phyloP scores from a whole-genome alignment of 2,888 invertebrate genomes.

The Aphidius colemani region DNA sequence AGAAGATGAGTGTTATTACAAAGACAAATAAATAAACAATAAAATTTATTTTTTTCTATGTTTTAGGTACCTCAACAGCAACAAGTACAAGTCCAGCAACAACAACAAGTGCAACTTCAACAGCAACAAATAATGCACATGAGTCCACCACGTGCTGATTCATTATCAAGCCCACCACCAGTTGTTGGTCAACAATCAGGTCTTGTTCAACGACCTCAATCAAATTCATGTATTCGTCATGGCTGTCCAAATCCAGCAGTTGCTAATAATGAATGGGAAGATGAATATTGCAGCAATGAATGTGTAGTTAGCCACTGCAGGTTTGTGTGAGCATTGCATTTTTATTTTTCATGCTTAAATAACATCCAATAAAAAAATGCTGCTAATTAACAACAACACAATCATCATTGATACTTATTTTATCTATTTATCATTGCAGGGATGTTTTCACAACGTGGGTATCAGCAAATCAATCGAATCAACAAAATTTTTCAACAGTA shows the following conservation, averaged over 20 bases:
- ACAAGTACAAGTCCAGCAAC: conserved; percentile 25
- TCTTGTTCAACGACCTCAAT: conserved; percentile 48
- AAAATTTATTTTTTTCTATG: too few species aligned
- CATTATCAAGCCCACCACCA: conserved; percentile 51
- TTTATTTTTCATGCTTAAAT: conserved; percentile 19
- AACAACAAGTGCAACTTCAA: conserved; percentile 37
- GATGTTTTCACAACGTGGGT: conserved; percentile 92
- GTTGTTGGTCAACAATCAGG: conserved; percentile 45
- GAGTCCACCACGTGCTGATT: conserved; percentile 51
- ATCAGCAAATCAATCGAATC: conserved; percentile 79
- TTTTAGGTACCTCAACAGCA: too few species aligned
- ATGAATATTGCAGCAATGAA: conserved; percentile 96
- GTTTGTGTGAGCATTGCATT: conserved; percentile 59
- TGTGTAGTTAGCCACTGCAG: conserved; percentile 96
- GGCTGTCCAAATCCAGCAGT: conserved; percentile 91
- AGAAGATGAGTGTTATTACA: too few species aligned
- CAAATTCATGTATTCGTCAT: conserved; percentile 76
- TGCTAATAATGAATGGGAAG: conserved; percentile 93
- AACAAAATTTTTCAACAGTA: conserved; percentile 79
- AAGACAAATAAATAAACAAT: too few species aligned
- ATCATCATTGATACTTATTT: conserved; percentile 1
- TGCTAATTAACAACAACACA: not conserved
- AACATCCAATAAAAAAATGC: not conserved
- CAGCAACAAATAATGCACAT: conserved; percentile 57
- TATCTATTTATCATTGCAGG: conserved; percentile 61